Evolutionary conservation across 2,888 invertebrate species (phyloP), one percentile per base, ranked within the genome.

Genomic region (Syritta pipiens): DNA sequence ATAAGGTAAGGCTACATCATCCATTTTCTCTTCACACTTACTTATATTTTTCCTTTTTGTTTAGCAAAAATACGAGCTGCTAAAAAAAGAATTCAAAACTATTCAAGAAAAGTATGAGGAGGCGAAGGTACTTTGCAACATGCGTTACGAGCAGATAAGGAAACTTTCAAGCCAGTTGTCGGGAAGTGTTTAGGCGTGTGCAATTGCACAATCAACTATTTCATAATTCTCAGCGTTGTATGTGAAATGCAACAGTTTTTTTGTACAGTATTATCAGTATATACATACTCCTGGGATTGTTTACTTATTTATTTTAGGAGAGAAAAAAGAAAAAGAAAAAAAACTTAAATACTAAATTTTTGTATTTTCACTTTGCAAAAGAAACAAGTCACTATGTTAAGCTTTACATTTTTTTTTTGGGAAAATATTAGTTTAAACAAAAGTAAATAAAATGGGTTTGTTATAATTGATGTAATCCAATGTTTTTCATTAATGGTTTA

Each of bases 101-200:
- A 28, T 81, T 1, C 77, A 81, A 12, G 68, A 83, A 19, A 85
- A 85, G 62, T 85, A 85, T 60, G 82, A 83, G 44, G 74, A 82
- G 14, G 82, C 82, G 10, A 84, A 83, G 81, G 19, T 71, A 3
- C 44, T 84, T 14, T 74, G 84, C 48, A 48, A 72, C 4, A 71
- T 35, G 22, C 83, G 83, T 1, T 83, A 60, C 24, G 81, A 82
- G 17, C 81, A 83, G 42, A 82, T 83, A 14, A 19, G 55, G 10
- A 48, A 46, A 5, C 55, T 79, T 10, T 28, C 72, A 4, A 69
- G 42, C 10, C 59, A 71, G 10, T 32, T 30, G 12, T 32, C 20
- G n/a, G 37, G 28, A 71, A 55, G 1, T 67, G 77, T 26, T 79
- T 53, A 53, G 20, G 48, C 14, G 17, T 20, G 6, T 17, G 37